phyloP scores from a whole-genome alignment of 2,797 vertebrate genomes.

The Columba guinea region DNA sequence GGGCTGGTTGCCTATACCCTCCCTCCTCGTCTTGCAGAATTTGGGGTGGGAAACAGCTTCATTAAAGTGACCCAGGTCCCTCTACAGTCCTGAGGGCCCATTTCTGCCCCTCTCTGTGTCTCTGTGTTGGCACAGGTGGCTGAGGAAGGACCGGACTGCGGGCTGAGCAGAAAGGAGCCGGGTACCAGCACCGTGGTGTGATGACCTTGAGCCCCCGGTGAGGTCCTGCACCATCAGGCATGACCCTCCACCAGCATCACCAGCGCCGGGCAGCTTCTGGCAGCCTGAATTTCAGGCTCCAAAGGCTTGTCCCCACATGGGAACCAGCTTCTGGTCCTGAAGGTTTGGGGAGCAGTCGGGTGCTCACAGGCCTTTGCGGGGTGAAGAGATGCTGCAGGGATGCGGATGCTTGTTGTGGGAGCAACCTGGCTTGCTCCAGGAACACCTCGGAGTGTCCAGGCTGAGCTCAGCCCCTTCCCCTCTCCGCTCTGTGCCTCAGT shows the following conservation, averaged over 20 bases:
- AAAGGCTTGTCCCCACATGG: accelerated
- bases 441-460: background rate
- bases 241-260: accelerated
- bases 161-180: accelerated
- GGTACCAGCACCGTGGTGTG: background rate
- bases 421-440: accelerated
- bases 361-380: background rate
- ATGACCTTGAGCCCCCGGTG: accelerated
- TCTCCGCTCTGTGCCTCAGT: background rate
- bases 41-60: background rate
- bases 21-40: background rate
- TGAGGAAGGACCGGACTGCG: background rate
- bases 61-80: background rate
- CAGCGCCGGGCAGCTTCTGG: background rate
- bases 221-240: background rate
- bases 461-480: background rate
- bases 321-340: background rate
- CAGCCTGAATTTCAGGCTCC: background rate
- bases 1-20: background rate
- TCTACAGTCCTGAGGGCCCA: accelerated
- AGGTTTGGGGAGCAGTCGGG: background rate
- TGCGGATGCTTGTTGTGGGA: background rate
- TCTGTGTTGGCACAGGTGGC: background rate
- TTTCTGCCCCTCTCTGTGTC: background rate
- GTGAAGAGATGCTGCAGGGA: background rate